A percentile compares a stretch with the other conserved stretches of the same genome.
Conservation (phyloP, 2,888 invertebrate genomes). For the Bellardia bayeri region DNA sequence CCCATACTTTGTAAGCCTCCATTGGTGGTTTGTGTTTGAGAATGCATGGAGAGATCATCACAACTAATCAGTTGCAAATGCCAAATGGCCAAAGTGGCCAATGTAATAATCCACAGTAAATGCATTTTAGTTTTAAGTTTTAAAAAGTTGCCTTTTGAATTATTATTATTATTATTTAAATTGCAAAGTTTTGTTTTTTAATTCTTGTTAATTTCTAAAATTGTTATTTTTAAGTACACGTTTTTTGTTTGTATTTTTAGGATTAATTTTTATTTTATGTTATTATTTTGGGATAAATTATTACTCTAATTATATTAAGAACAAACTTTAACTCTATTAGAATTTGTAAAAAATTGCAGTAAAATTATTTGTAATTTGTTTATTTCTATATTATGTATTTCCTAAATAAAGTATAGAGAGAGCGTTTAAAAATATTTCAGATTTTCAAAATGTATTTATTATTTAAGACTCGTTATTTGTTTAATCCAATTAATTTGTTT, state of each 20-base stretch:
- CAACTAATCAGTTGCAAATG: slow-evolving; percentile 75
- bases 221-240: slow-evolving; percentile 44
- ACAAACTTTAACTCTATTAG: slow-evolving; percentile 22
- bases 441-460: slow-evolving; percentile 55
- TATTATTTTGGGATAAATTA: slow-evolving; percentile 41
- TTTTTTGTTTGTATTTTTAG: slow-evolving; percentile 50
- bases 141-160: not conserved
- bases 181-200: slow-evolving; percentile 41
- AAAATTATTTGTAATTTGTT: slow-evolving; percentile 28
- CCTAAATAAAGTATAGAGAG: not conserved
- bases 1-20: slow-evolving; percentile 61
- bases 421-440: slow-evolving; percentile 37
- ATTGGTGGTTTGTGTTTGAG: slow-evolving; percentile 56
- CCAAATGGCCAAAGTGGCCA: slow-evolving; percentile 74
- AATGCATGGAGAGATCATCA: slow-evolving; percentile 74
- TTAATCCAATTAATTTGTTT: slow-evolving; percentile 23
- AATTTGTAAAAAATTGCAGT: slow-evolving; percentile 11
- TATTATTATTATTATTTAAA: not conserved
- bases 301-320: slow-evolving; percentile 36
- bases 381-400: not conserved
- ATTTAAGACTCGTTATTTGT: not conserved
- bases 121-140: slow-evolving; percentile 71
- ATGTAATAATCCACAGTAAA: slow-evolving; percentile 73
- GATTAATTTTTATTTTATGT: slow-evolving; percentile 62
- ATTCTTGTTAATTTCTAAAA: not conserved